phyloP scores from a whole-genome alignment of 2,113 vertebrate genomes.

The Mobula hypostoma region DNA sequence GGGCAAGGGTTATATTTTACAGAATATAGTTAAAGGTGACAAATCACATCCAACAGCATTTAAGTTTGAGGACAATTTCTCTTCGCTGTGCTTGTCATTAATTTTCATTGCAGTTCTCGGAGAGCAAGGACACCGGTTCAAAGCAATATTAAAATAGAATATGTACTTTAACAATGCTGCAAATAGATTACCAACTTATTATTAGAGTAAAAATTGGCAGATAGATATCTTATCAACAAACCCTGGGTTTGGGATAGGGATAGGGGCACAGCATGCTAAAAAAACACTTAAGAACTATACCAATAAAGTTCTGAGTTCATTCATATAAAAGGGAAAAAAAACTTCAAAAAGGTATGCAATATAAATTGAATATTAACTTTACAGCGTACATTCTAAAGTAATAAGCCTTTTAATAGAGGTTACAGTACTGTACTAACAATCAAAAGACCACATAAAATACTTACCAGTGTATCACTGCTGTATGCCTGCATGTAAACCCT shows the following conservation, averaged over 20 bases:
- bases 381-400: too few relatives aligned
- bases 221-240: background rate
- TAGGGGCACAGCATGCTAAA: too few relatives aligned
- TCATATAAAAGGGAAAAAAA: too few relatives aligned
- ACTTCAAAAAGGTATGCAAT: too few relatives aligned
- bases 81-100: background rate
- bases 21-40: background rate
- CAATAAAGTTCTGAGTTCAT: too few relatives aligned
- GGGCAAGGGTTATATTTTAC: too few relatives aligned
- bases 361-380: too few relatives aligned
- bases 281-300: too few relatives aligned
- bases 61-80: background rate
- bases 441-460: constrained; percentile 22
- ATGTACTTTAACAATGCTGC: background rate
- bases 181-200: background rate
- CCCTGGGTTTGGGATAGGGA: background rate
- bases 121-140: background rate
- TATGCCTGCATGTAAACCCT: constrained; percentile 88
- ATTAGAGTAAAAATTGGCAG: background rate
- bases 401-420: too few relatives aligned
- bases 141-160: background rate
- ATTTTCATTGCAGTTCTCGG: background rate
- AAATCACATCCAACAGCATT: background rate
- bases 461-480: constrained; percentile 85
- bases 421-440: background rate